Evolutionary conservation across 2,113 vertebrate species (phyloP).

Genomic region (Alaudala cheleensis): DNA sequence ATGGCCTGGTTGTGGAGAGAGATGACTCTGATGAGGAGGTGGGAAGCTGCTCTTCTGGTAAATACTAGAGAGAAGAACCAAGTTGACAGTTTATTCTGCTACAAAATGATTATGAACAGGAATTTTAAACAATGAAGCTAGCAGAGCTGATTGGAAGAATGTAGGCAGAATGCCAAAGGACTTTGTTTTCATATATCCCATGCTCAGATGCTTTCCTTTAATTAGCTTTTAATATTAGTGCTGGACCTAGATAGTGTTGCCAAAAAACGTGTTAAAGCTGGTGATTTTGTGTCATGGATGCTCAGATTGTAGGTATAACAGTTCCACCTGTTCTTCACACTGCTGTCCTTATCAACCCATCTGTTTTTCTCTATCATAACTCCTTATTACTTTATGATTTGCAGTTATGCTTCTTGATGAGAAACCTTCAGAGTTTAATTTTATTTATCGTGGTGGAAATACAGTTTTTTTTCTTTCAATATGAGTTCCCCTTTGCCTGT

Average conservation of each 20-base stretch:
- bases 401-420: background rate
- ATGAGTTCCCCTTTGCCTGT: background rate
- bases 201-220: background rate
- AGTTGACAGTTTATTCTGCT: background rate
- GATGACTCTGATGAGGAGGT: background rate
- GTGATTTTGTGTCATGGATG: background rate
- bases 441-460: background rate
- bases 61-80: background rate
- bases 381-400: background rate
- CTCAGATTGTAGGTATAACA: background rate
- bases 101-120: background rate
- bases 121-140: background rate
- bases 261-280: background rate
- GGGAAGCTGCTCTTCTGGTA: background rate
- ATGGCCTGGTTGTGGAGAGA: background rate
- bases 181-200: background rate
- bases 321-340: background rate
- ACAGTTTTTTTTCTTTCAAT: background rate
- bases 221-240: background rate
- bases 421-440: background rate
- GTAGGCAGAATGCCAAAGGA: background rate
- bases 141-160: background rate
- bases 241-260: background rate
- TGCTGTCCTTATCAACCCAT: background rate
- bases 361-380: background rate